Base-by-base conservation (phyloP, 2,888 invertebrate species). In the Agonopterix subpropinquella region DNA sequence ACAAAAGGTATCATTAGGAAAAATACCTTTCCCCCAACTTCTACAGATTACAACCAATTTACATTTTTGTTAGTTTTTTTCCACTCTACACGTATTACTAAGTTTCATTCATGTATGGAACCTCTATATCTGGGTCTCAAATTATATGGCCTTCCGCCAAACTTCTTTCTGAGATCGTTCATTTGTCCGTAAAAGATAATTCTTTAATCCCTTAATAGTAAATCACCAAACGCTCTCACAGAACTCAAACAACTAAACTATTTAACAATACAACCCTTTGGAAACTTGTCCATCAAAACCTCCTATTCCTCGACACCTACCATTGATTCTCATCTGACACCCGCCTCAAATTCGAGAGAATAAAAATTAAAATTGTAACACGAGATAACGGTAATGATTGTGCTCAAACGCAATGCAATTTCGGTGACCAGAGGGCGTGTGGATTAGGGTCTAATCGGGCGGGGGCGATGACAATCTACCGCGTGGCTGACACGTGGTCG, bases 401-500 rank as follows among this genome's bases (percentile, higher is more conserved):
- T 69, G 59, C 65, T 58, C 64, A 65, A 71, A 72, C 69, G 80
- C 75, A 73, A 80, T 75, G 71, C 77, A 70, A 79, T 80, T 65
- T 61, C 62, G 61, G 59, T 70, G 71, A 73, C 69, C 69, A 64
- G 60, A 67, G 82, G 76, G 83, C 80, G 81, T 73, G 73, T 54
- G 81, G 82, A 82, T 82, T 81, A 81, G 73, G 70, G 68, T 59
- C 76, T 86, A 86, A 87, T 87, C 86, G 81, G 74, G 59, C 70
- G 70, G 13, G 73, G 78, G 77, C 76, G 85, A 86, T 85, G 87
- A 82, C 80, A 85, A 86, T 87, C 86, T 65, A 70, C 37, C 70
- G 63, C 78, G 80, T 72, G 74, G 49, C 49, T 4, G 53, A 28
- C 74, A 58, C 75, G 77, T 68, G 76, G 42, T 11, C 15, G 60